Base-by-base conservation (phyloP, 2,797 vertebrate species). In the Esox lucius region DNA sequence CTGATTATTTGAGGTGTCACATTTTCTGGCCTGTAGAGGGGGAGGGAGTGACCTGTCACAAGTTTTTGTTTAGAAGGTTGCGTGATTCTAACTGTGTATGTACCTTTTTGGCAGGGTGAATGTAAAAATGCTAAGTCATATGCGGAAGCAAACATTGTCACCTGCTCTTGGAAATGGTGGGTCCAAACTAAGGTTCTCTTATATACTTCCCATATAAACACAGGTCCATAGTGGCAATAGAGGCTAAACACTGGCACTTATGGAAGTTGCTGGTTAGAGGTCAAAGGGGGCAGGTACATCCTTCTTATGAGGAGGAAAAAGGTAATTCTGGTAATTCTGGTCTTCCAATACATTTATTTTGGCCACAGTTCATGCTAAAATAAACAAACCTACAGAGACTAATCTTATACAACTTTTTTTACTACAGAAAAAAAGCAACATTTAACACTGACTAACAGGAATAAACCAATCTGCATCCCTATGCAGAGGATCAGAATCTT, bases 191-290 rank as follows among this genome's bases (percentile, higher is more conserved):
- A 70, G 80, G 81, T 81, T 85, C 72, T 87, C 82, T 85, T 83
- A 64, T 0, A 62, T 46, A 78, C 48, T 39, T 84, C 31, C 90
- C 84, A 71, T 83, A 61, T 87, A 88, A 90, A 91, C 87, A 91
- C 67, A 69, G 59, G 2, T 0, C 16, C 1, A 82, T 89, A 48
- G 70, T 70, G 86, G 89, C 71, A 3, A 85, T 89, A 83, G 78
- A 80, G 90, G 87, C 82, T 84, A 88, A 89, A 88, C 86, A 88
- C 22, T 3, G 68, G 66, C 31, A 0, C 22, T 81, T 77, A 22
- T 64, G 73, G 65, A 28, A 1, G 22, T 53, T 24, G 9, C 24
- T 12, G 22, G 22, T 61, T 61, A 61, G 13, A 56, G 28, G 28
- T 35, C 17, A 26, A 66, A 70, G 22, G 71, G 48, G 71, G 39